A percentile compares a stretch with the other conserved stretches of the same genome.
These are phyloP conservation scores for Anhinga anhinga DNA, from an alignment of 2,113 vertebrate genomes.

Conservation along the genomic window DNA sequence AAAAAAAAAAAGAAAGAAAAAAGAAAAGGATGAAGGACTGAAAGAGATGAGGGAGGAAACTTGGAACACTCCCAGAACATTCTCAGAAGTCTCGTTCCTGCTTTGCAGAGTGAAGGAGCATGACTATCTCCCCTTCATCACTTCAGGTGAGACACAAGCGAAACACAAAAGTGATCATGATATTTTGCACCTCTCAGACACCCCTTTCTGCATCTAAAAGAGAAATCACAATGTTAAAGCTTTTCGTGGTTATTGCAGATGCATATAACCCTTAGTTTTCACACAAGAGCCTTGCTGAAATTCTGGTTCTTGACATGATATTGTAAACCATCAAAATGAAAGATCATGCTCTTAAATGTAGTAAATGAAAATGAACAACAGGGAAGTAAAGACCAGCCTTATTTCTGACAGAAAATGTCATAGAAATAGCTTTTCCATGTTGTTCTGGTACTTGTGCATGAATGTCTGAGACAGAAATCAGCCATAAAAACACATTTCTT, in stretches of 20 bases:
- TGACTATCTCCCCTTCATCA: rapidly evolving
- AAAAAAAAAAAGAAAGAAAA: background rate
- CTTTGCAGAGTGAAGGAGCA: background rate
- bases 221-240: background rate
- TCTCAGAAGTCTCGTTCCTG: background rate
- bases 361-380: background rate
- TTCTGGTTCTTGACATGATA: background rate
- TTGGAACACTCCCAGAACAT: background rate
- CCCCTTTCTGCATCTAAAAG: background rate
- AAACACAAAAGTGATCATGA: background rate
- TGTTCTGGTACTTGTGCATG: background rate
- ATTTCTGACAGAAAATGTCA: background rate
- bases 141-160: background rate
- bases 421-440: background rate
- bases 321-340: background rate
- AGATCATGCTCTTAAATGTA: background rate
- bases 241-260: background rate
- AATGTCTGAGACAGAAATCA: background rate
- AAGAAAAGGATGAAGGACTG: background rate
- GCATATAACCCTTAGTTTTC: background rate
- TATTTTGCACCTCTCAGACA: background rate
- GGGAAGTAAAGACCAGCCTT: background rate
- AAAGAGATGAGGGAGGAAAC: background rate
- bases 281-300: background rate
- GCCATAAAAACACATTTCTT: background rate